Base-by-base conservation (phyloP, 2,888 invertebrate species). In the Ochropacha duplaris region DNA sequence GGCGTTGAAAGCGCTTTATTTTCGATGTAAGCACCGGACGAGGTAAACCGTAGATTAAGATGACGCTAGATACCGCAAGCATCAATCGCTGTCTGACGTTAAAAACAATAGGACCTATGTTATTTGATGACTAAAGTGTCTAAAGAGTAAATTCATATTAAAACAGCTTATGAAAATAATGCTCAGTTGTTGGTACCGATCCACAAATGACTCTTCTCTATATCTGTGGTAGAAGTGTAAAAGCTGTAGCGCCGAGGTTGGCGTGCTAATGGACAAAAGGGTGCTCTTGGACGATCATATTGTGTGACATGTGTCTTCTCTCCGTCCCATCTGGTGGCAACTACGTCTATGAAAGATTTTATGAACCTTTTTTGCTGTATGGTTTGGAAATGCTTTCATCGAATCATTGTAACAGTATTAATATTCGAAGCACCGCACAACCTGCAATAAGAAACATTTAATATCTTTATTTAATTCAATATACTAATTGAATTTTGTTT, bases 1-100 rank as follows among this genome's bases (percentile, higher is more conserved):
- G 66, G 59, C 61, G 63, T 72, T 72, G 66, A 65, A 65, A 69
- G 62, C 64, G 57, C 52, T 19, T 60, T 64, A 68, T 71, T 70
- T 68, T 62, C 59, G 57, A 59, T 62, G 62, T 64, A 62, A 65
- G 62, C 54, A 52, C 61, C 39, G 39, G 39, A 44, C 39, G 39
- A 19, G 39, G 39, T 16, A 50, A 14, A 39, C 19, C 54, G 28
- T 56, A 28, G 39, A 44, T 44, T 56, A 51, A 49, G 54, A 19
- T 9, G n/a, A 19, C 16, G 19, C 44, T 44, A 44, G 44, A 44
- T 9, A 44, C 3, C 19, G 44, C 44, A 44, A n/a, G n/a, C 19
- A 1, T 19, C 2, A 2, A 9, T 19, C 16, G 16, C n/a, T 44
- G n/a, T 2, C 9, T 44, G 19, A 8, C n/a, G 16, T 39, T n/a